phyloP scores from a whole-genome alignment of 2,888 invertebrate species.

The Epirrhoe tristata region DNA sequence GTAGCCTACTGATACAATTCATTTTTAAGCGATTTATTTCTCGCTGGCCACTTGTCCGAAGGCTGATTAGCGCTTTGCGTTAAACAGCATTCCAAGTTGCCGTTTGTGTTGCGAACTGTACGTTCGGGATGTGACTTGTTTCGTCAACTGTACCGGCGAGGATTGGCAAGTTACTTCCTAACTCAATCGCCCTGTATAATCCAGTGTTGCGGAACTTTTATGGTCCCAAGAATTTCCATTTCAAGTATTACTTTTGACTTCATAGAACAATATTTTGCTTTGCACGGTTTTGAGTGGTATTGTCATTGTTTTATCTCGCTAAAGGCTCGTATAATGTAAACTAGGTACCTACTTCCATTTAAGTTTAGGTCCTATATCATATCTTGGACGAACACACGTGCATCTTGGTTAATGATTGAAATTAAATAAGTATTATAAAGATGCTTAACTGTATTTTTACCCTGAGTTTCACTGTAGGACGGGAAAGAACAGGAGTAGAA shows the following conservation, averaged over 20 bases:
- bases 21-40: not conserved
- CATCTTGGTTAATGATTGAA: no score
- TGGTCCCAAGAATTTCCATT: conserved; percentile 12
- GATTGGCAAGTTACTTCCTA: conserved; percentile 19
- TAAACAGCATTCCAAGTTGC: conserved; percentile 19
- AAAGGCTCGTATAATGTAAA: no score
- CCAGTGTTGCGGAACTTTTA: conserved; percentile 8
- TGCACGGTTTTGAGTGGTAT: conserved; percentile 2
- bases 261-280: conserved; percentile 10
- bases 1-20: not conserved
- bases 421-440: no score
- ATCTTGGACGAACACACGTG: not conserved
- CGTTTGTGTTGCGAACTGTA: conserved; percentile 20
- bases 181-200: conserved; percentile 21
- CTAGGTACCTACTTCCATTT: no score
- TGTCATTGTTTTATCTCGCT: not conserved
- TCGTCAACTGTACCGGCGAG: conserved; percentile 20
- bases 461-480: no score
- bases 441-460: no score
- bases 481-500: no score
- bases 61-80: conserved; percentile 24
- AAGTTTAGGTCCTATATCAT: no score
- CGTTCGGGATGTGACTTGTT: conserved; percentile 18
- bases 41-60: conserved; percentile 8
- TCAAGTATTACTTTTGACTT: conserved; percentile 11